phyloP scores from a whole-genome alignment of 1,140 invertebrate species.

The Eurytemora carolleeae region DNA sequence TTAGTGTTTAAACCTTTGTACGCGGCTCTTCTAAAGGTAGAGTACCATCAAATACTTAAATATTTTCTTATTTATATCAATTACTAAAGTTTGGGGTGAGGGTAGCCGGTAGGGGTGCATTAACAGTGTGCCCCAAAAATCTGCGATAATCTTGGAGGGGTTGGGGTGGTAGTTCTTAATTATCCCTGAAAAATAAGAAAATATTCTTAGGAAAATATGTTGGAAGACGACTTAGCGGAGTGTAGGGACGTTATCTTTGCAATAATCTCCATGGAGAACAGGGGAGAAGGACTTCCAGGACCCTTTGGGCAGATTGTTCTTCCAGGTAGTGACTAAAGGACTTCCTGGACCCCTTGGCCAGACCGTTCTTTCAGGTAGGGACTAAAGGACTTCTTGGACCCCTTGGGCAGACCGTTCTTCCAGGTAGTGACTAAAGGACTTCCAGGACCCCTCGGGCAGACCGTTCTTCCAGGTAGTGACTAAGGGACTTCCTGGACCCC shows the following conservation, averaged over 20 bases:
- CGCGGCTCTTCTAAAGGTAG: neutral
- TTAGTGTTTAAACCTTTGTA: constrained; percentile 24
- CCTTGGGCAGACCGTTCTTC: constrained; percentile 24
- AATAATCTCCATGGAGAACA: constrained; percentile 55
- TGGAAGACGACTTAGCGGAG: constrained; percentile 60
- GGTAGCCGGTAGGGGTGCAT: too few species aligned
- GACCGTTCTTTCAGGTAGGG: neutral
- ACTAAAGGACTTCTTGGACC: constrained; percentile 39
- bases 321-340: neutral
- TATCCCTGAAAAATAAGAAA: too few species aligned
- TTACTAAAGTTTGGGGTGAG: too few species aligned
- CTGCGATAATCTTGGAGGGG: too few species aligned
- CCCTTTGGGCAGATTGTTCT: constrained; percentile 29
- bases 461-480: neutral
- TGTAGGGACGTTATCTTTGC: constrained; percentile 70
- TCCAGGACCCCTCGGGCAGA: neutral
- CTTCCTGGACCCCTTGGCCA: neutral
- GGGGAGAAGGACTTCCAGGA: constrained; percentile 54
- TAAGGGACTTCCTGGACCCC: constrained; percentile 40
- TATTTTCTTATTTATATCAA: too few species aligned
- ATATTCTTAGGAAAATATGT: constrained; percentile 62
- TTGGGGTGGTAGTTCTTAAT: too few species aligned
- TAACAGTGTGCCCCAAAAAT: too few species aligned
- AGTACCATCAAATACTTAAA: too few species aligned
- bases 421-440: neutral